Evolutionary conservation across 2,113 vertebrate genomes (phyloP).

Genomic region (Apistogramma diplotaenia): DNA sequence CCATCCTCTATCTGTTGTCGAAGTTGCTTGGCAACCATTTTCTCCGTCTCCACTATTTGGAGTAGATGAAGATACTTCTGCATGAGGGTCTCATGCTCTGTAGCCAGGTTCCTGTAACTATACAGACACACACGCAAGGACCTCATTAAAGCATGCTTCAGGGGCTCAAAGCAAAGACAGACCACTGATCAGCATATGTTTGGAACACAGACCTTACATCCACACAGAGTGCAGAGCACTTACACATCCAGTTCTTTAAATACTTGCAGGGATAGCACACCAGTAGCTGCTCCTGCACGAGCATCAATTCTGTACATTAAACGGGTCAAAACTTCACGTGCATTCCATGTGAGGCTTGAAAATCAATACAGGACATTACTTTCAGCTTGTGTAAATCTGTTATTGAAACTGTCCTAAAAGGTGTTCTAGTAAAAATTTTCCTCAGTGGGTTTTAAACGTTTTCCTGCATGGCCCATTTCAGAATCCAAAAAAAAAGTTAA

Average conservation of each 20-base stretch:
- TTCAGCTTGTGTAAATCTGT: neutral
- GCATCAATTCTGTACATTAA: conserved; percentile 1
- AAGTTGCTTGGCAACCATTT: conserved; percentile 97
- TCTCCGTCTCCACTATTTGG: conserved; percentile 98
- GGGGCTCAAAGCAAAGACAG: conserved; percentile 30
- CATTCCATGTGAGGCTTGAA: neutral
- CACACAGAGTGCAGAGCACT: conserved; percentile 1
- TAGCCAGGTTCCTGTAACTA: conserved; percentile 96
- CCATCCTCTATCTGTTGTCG: conserved; percentile 98
- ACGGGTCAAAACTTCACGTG: neutral
- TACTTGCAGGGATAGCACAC: neutral
- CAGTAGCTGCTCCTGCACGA: conserved; percentile 19
- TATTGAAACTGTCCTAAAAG: neutral
- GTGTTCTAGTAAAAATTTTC: neutral
- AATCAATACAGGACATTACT: neutral
- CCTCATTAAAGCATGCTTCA: conserved; percentile 51
- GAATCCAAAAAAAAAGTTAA: neutral
- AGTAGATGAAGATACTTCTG: conserved; percentile 99
- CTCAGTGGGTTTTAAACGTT: neutral
- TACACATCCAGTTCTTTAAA: conserved; percentile 23
- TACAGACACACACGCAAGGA: conserved; percentile 44
- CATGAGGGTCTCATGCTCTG: conserved; percentile 95
- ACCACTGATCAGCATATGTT: conserved; percentile 38
- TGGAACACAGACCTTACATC: conserved; percentile 16
- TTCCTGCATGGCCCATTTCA: neutral